These are phyloP conservation scores for Diabrotica virgifera DNA, from an alignment of 1,140 invertebrate species.

Conservation along the genomic window DNA sequence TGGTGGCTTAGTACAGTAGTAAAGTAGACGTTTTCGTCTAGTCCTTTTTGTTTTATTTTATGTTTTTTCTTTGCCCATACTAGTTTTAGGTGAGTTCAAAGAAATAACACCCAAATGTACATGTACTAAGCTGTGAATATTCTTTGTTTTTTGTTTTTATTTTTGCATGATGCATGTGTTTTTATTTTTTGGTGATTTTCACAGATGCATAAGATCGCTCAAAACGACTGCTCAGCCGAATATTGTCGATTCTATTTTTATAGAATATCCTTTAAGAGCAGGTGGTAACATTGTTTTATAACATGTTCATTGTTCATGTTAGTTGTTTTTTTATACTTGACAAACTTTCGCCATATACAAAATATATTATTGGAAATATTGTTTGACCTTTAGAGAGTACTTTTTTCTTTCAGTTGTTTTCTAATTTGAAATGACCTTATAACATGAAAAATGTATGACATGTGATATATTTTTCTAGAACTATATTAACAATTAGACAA, in stretches of 20 bases:
- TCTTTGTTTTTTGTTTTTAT: slow-evolving; percentile 21
- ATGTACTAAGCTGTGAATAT: slow-evolving; percentile 15
- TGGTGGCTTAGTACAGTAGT: not conserved
- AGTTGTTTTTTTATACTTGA: slow-evolving; percentile 1
- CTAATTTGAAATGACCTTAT: no score
- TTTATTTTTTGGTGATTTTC: slow-evolving; percentile 39
- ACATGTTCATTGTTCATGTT: slow-evolving; percentile 5
- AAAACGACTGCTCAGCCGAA: slow-evolving; percentile 46
- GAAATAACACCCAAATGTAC: not conserved
- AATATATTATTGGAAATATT: no score
- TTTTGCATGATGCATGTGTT: slow-evolving; percentile 42
- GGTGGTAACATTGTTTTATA: slow-evolving; percentile 13
- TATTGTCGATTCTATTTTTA: slow-evolving; percentile 17
- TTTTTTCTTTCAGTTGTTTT: no score
- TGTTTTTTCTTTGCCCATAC: slow-evolving; percentile 34
- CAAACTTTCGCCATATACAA: no score
- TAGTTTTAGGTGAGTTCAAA: slow-evolving; percentile 13
- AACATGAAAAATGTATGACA: no score
- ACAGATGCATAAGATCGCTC: slow-evolving; percentile 50
- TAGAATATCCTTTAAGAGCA: slow-evolving; percentile 15
- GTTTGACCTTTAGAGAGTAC: no score
- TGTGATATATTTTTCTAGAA: no score
- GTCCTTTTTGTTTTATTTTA: slow-evolving; percentile 34
- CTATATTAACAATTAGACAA: no score
- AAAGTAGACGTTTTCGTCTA: slow-evolving; percentile 14